Evolutionary conservation across 2,888 invertebrate species (phyloP), one percentile per base, ranked within the genome.

Genomic region (Platycheirus albimanus): DNA sequence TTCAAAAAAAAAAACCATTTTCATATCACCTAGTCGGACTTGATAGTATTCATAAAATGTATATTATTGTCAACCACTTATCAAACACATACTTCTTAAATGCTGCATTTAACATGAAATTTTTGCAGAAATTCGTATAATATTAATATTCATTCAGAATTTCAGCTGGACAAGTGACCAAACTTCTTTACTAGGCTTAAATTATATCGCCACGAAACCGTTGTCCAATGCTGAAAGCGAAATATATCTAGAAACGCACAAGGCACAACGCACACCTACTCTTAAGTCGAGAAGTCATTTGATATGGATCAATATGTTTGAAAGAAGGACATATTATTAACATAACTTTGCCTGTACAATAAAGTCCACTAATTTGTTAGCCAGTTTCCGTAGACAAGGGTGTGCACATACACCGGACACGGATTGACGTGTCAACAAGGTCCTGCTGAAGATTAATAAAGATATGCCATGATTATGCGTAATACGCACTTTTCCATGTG

Each of bases 361-460:
- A 0, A 19, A 66, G 64, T 49, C 70, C 58, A 52, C 78, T 78
- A 78, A 78, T 83, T 83, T 83, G 83, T 83, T 78, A 78, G 56
- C 43, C 49, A 67, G 78, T 78, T 64, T 83, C 78, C 83, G 52
- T 49, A 78, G 72, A 83, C 78, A 78, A 51, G 72, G 56, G 67
- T 61, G 56, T 49, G 72, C 74, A 45, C 77, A 67, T 66, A 72
- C 43, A 76, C 64, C 38, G 70, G 52, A 17, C 24, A 49, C 51
- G 28, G 83, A 83, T 83, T 83, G 78, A 83, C 78, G 78, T 83
- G 83, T 56, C 63, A 78, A 83, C 78, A 83, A 83, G 67, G 38
- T 64, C 49, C 36, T 24, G 15, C 6, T 0, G 56, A 78, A 78
- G 67, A 78, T 77, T 83, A 83, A 78, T 83, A 72, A 83, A 83